Base-by-base conservation (phyloP, 1,140 invertebrate species). In the Drosophila ercepeae region DNA sequence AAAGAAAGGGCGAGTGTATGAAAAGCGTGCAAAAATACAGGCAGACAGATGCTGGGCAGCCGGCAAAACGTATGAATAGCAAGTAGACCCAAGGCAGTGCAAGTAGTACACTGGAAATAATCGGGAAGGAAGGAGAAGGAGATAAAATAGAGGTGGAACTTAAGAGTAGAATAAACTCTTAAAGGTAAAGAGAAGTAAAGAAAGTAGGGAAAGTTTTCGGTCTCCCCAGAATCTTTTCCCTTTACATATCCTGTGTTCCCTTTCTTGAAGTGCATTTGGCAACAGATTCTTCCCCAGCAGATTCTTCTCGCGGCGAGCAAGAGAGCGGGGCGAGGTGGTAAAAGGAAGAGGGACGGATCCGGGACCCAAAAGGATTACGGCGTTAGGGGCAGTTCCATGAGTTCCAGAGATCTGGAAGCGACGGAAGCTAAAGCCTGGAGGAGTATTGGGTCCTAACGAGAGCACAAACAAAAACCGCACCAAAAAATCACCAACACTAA, bases 11-110 rank as follows among this genome's bases (percentile, higher is more conserved):
- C 46, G 63, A 60, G 69, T 65, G 68, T 61, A 70, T 74, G 64
- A 78, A 84, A 82, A 71, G 60, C 63, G 70, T 78, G 81, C 60
- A 75, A 75, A 71, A 84, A 84, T 54, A 69, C 39, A 44, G 60
- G 39, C 27, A 75, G 46, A 50, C 42, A 48, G 45, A 59, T 44
- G 39, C 45, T 65, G 41, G 45, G 48, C 55, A 65, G 53, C 57
- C 21, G 68, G 81, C 23, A 45, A 68, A 83, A 71, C 75, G 71
- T 75, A 79, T 81, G 77, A 81, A 81, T 81, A 81, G 67, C 77
- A 65, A 81, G 75, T 55, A 44, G 59, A 29, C 9, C 46, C 29
- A 16, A 36, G 21, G 11, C 58, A 44, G 4, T 14, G 16, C 34
- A n/a, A 7, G 13, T 2, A 21, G 1, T 4, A 36, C 54, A 57